Conservation (phyloP, 2,113 vertebrate genomes). For the Corvus moneduloides region DNA sequence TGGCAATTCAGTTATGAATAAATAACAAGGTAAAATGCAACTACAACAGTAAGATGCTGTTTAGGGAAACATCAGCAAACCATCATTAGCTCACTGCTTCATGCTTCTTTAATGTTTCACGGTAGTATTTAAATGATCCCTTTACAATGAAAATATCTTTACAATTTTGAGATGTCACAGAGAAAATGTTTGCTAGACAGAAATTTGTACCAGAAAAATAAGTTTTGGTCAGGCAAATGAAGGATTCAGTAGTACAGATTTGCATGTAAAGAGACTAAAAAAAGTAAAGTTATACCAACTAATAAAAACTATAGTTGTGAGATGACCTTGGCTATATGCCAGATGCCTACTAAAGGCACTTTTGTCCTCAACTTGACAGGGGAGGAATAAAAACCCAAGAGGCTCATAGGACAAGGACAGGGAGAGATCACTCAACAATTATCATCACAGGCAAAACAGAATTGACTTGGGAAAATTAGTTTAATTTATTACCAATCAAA, state of each 20-base stretch:
- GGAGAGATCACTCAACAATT: not conserved
- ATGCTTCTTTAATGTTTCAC: not conserved
- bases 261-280: not conserved
- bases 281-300: not conserved
- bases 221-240: not conserved
- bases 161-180: not conserved
- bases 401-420: fast-evolving
- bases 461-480: not conserved
- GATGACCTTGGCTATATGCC: fast-evolving
- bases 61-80: not conserved
- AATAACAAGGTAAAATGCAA: not conserved
- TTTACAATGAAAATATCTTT: not conserved
- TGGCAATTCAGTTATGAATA: constrained; percentile 5
- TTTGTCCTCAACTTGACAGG: not conserved
- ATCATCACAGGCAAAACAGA: fast-evolving
- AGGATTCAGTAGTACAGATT: not conserved
- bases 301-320: not conserved
- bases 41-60: not conserved
- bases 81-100: not conserved
- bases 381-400: not conserved
- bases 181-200: not conserved
- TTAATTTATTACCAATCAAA: not conserved
- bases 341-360: not conserved
- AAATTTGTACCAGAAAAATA: not conserved
- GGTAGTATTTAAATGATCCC: not conserved